Evolutionary conservation across 1,140 invertebrate species (phyloP), one percentile per base, ranked within the genome.

Genomic region (Linepithema humile): DNA sequence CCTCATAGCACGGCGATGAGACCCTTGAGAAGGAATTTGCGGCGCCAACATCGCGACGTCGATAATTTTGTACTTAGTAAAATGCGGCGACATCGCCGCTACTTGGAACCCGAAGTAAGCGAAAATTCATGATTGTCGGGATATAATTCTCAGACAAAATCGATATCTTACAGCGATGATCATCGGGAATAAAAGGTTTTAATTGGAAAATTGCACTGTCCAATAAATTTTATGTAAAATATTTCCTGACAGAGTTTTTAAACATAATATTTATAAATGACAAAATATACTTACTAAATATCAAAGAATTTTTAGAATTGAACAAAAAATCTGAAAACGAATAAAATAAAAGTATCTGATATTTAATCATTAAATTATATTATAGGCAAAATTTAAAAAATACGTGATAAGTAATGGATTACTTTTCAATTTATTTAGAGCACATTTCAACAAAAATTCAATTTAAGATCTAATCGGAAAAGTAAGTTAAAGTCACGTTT

Each of bases 1-100:
- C 32, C 45, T 64, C 2, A 32, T 60, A 12, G 29, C 7, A 15
- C 20, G 6, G n/a, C 40, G 73, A 75, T 75, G 55, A 75, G 73
- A 50, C 60, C 62, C 29, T 75, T 15, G 40, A 75, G 59, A 45
- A 64, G 57, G 40, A 64, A 75, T 50, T 75, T 75, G 40, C 29
- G 57, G 35, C 35, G 50, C 50, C 32, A 55, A 23, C 69, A 38
- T 60, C 23, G 32, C n/a, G 12, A 26, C 57, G 20, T 40, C 40
- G 57, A 62, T 75, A 75, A 64, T 75, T 75, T 23, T 3, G 20
- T 48, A 62, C 57, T 75, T 75, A 64, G 40, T 64, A 35, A 75
- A 15, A 64, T 26, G 70, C 10, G 70, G 26, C 7, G 73, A 75
- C 57, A 62, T 62, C 40, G 26, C 12, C 26, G n/a, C n/a, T 45